Evolutionary conservation across 53 echinoderm and acorn worm genomes (phyloP), one percentile per base, ranked within the genome.

Genomic region (Mesocentrotus franciscanus): DNA sequence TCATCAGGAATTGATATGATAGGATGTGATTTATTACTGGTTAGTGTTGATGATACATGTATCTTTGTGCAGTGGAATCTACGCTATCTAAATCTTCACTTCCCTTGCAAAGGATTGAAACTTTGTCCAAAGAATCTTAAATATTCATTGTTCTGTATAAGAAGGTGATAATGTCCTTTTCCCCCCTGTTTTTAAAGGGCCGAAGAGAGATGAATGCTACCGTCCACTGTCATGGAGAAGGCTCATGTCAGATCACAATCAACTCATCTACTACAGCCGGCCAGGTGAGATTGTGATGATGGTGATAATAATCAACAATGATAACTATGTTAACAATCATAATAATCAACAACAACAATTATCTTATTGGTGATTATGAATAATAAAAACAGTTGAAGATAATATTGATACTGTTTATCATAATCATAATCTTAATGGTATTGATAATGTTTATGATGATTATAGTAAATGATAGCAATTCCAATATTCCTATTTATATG

Each of bases 241-340:
- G 98, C 0, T 98, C 98, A 2, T 98, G 98, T 90, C 98, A 98
- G 93, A 98, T 98, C 57, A 96, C 97, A 35, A 98, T 98, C 96
- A 98, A 98, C 79, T 98, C 98, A 56, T 97, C 98, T 15, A 98
- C 98, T 89, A 97, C 97, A 81, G 97, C 98, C 26, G 98, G 98
- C 89, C 97, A 98, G 97, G 98, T 98, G 34, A 97, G 98, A 36
- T 57, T 60, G 6, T 15, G 55, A 74, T 74, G 74, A 74, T 56
- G 26, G 32, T 72, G 72, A 72, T 72, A 29, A 29, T 72, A 27
- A 72, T 72, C 9, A 71, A 39, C 16, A 61, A 61, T 61, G 61
- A 61, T 61, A 16, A 14, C 12, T 61, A 16, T 61, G 61, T 12
- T 61, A 16, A 61, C 12, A 12, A 61, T 61, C 1, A 4, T 61